Evolutionary conservation across 1,140 invertebrate species (phyloP).

Genomic region (Zaprionus vittiger): DNA sequence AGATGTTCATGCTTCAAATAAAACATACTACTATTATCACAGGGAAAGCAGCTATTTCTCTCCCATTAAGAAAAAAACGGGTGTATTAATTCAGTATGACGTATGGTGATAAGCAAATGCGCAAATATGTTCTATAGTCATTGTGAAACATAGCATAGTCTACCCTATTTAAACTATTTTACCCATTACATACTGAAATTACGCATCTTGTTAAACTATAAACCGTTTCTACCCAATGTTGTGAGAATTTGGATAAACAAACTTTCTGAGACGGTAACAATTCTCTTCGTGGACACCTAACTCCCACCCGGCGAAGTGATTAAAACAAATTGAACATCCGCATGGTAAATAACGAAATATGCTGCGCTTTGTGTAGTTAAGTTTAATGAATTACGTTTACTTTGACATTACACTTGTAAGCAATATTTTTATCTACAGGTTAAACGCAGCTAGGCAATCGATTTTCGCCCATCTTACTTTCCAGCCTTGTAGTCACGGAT

Average conservation of each 20-base stretch:
- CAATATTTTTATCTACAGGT: slow-evolving; percentile 52
- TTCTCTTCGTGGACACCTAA: not conserved
- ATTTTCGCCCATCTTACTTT: slow-evolving; percentile 58
- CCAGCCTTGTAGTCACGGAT: slow-evolving; percentile 78
- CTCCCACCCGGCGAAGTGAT: not conserved
- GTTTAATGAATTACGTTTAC: slow-evolving; percentile 54
- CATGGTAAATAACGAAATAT: slow-evolving; percentile 22
- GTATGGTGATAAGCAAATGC: not conserved
- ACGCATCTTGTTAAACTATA: not conserved
- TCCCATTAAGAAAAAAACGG: not conserved
- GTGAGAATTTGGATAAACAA: not conserved
- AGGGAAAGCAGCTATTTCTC: slow-evolving; percentile 15
- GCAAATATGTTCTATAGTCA: not conserved
- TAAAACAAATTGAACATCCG: not conserved
- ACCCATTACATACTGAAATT: no score
- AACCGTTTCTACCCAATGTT: not conserved
- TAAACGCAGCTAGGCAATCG: slow-evolving; percentile 15
- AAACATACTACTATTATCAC: slow-evolving; percentile 44
- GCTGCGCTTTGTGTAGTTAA: slow-evolving; percentile 45
- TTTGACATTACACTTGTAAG: slow-evolving; percentile 57
- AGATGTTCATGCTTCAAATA: slow-evolving; percentile 63
- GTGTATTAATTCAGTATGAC: not conserved
- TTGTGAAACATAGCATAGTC: no score
- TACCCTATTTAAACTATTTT: no score
- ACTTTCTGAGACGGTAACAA: no score